phyloP scores from a whole-genome alignment of 2,888 invertebrate species.

The Eulithis testata region DNA sequence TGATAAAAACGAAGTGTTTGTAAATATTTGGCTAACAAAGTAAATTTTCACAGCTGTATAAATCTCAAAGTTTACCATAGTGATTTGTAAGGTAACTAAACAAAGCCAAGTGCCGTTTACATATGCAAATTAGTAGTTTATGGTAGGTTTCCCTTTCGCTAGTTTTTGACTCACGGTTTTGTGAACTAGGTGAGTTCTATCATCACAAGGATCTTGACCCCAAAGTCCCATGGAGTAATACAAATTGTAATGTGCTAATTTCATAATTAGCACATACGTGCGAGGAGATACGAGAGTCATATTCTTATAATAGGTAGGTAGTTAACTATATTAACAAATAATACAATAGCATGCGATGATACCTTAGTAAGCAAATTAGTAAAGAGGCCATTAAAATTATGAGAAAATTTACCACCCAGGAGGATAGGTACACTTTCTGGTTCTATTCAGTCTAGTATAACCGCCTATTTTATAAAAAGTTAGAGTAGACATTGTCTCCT shows the following conservation, averaged over 20 bases:
- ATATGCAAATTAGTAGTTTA: slow-evolving; percentile 41
- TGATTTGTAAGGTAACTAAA: slow-evolving; percentile 42
- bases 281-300: no score
- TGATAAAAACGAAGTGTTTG: slow-evolving; percentile 7
- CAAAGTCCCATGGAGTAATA: neutral
- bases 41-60: slow-evolving; percentile 29
- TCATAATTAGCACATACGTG: no score
- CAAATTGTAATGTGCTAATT: neutral
- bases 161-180: slow-evolving; percentile 27
- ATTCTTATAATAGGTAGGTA: no score
- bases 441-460: no score
- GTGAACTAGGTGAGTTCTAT: slow-evolving; percentile 23
- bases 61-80: slow-evolving; percentile 36
- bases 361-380: no score
- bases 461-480: no score
- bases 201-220: slow-evolving; percentile 10
- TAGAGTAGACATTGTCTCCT: no score
- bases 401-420: no score
- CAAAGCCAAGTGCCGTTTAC: slow-evolving; percentile 38
- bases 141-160: slow-evolving; percentile 43
- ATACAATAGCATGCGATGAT: no score
- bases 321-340: no score
- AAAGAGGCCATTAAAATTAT: no score
- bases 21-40: slow-evolving; percentile 27
- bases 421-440: no score